phyloP scores from a whole-genome alignment of 2,797 vertebrate species.

The Mico argentatus region DNA sequence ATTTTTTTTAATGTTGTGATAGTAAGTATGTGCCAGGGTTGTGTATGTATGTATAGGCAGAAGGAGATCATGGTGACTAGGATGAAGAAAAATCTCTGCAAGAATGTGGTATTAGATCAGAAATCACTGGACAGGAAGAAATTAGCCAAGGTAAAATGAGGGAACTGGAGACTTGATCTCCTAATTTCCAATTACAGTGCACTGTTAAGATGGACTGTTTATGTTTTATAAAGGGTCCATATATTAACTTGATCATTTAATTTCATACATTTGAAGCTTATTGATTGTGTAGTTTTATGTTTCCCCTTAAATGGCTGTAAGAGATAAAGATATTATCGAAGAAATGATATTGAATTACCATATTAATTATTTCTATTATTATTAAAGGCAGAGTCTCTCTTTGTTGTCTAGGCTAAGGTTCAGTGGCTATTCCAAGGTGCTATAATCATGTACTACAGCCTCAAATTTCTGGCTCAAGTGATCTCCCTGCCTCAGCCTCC shows the following conservation, averaged over 20 bases:
- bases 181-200: background rate
- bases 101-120: background rate
- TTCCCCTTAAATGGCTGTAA: background rate
- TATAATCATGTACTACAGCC: background rate
- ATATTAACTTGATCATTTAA: background rate
- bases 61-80: accelerated
- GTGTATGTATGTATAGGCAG: accelerated
- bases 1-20: background rate
- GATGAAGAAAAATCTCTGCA: background rate
- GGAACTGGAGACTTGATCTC: too few relatives aligned
- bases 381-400: background rate
- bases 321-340: background rate
- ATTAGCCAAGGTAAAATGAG: background rate
- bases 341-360: background rate
- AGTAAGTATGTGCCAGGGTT: background rate
- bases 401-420: too few relatives aligned
- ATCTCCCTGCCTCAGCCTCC: background rate
- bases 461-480: background rate
- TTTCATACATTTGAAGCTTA: background rate
- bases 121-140: background rate
- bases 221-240: background rate
- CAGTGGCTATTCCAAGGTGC: background rate
- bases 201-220: background rate
- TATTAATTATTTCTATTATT: background rate
- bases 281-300: background rate